Conservation (phyloP, 2,113 vertebrate genomes). For the Dendrocopos noguchii region DNA sequence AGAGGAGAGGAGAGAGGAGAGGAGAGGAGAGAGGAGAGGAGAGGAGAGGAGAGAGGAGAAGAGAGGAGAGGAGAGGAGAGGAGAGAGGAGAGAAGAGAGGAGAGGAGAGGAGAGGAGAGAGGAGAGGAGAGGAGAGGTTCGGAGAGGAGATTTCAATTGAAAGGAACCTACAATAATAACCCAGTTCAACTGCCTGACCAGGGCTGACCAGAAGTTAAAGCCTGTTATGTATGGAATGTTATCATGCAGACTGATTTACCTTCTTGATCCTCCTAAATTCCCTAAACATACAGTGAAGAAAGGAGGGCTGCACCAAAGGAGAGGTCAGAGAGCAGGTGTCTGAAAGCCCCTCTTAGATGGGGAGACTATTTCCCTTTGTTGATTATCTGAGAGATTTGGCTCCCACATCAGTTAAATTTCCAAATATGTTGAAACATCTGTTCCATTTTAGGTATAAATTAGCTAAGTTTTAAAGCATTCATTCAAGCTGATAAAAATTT, state of each 20-base stretch:
- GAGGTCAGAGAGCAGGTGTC: background rate
- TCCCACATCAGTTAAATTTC: background rate
- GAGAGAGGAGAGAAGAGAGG: too few species aligned
- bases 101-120: too few species aligned
- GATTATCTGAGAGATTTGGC: background rate
- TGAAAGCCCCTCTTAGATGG: accelerated
- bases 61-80: too few species aligned
- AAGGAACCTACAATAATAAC: background rate
- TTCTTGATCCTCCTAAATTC: background rate
- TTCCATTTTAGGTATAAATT: constrained; percentile 12
- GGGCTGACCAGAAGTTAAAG: background rate
- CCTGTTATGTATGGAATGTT: background rate
- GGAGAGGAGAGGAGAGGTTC: too few species aligned
- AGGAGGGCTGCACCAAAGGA: background rate
- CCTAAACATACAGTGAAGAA: background rate
- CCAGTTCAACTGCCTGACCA: background rate
- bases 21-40: too few species aligned
- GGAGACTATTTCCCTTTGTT: background rate
- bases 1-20: too few species aligned
- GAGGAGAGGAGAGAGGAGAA: too few species aligned
- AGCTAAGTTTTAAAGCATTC: background rate
- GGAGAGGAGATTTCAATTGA: background rate
- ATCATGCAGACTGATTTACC: background rate
- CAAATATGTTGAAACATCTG: background rate
- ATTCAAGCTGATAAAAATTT: background rate